These are phyloP conservation scores for Leucozona laternaria DNA, from an alignment of 2,888 invertebrate species.

Conservation along the genomic window DNA sequence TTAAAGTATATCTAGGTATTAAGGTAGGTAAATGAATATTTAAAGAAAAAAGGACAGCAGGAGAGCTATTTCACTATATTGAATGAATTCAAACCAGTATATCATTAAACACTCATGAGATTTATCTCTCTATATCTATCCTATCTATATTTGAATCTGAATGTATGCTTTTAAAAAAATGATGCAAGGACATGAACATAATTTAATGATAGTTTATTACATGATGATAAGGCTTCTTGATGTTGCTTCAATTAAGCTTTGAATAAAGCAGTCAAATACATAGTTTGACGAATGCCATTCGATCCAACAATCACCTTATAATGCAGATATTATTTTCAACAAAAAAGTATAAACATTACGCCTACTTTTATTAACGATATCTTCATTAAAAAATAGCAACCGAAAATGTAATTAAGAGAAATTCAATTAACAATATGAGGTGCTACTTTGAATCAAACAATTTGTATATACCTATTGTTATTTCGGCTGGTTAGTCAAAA, in stretches of 20 bases:
- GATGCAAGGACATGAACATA: background rate
- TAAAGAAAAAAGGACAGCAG: no score
- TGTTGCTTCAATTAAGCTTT: background rate
- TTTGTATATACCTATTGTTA: conserved; percentile 29
- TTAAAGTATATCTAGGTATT: no score
- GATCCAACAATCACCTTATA: background rate
- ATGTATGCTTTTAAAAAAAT: background rate
- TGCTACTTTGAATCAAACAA: conserved; percentile 35
- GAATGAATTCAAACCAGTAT: background rate
- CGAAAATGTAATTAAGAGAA: conserved; percentile 16
- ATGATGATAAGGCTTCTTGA: background rate
- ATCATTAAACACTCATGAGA: background rate
- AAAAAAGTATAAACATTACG: background rate
- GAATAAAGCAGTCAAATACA: background rate
- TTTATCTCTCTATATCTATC: background rate
- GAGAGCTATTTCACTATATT: background rate
- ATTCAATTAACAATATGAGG: conserved; percentile 33
- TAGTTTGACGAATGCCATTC: background rate
- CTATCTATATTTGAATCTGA: background rate
- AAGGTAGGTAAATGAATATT: no score
- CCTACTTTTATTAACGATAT: background rate
- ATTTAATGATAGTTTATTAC: background rate
- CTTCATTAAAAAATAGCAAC: background rate
- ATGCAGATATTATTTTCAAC: background rate
- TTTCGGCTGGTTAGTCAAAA: conserved; percentile 23